Conservation (phyloP, 2,113 vertebrate genomes). For the Redunca redunca region DNA sequence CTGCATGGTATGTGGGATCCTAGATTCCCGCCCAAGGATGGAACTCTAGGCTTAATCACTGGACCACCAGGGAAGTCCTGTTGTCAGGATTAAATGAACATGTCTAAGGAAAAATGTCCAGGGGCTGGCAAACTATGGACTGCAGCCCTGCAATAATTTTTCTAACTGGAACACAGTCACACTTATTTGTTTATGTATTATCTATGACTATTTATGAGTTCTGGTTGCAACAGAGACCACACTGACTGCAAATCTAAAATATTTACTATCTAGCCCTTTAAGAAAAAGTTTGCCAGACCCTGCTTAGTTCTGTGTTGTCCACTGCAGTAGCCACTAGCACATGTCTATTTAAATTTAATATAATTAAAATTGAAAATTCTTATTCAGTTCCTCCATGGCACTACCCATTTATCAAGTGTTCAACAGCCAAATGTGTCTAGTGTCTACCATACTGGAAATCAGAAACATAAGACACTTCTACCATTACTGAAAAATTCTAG, state of each 20-base stretch:
- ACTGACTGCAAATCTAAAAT: background rate
- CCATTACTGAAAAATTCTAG: background rate
- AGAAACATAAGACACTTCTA: background rate
- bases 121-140: background rate
- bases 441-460: background rate
- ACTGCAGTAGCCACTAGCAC: background rate
- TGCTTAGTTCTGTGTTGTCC: background rate
- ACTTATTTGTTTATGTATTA: background rate
- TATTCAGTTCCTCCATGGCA: background rate
- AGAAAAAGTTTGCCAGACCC: background rate
- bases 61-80: background rate
- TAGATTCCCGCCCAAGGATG: background rate
- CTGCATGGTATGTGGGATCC: background rate
- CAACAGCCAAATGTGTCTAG: background rate
- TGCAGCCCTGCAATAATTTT: background rate
- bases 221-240: background rate
- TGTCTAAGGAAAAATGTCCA: background rate
- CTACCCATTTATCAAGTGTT: background rate
- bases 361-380: background rate
- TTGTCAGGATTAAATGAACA: background rate
- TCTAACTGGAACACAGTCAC: background rate
- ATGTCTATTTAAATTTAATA: background rate
- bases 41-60: background rate
- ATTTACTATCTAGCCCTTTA: background rate
- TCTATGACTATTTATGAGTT: background rate